Percentiles rank a stretch among this genome's conserved stretches.
Conservation (phyloP, 2,888 invertebrate genomes). For the Philopedon plagiatum region DNA sequence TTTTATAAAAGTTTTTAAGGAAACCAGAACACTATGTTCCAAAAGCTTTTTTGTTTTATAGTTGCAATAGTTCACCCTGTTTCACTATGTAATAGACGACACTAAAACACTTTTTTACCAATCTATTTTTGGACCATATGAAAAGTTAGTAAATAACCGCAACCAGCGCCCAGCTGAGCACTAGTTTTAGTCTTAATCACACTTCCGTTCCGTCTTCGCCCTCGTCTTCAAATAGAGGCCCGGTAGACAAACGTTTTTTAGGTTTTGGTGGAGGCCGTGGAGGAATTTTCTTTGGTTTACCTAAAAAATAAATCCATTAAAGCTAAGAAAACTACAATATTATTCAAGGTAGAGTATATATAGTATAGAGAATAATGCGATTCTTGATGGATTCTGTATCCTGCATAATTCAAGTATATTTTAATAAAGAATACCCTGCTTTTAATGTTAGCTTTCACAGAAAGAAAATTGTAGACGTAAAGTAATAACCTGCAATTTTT, state of each 20-base stretch:
- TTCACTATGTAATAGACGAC: conserved; percentile 53
- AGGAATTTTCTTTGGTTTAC: conserved; percentile 76
- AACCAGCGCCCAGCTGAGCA: conserved; percentile 63
- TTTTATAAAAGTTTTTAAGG: background rate
- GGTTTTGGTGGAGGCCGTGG: conserved; percentile 89
- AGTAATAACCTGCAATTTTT: no score
- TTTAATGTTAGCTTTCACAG: no score
- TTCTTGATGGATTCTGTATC: no score
- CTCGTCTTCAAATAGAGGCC: conserved; percentile 88
- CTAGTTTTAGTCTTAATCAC: conserved; percentile 72
- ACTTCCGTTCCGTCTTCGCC: conserved; percentile 93
- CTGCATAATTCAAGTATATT: no score
- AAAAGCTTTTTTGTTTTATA: background rate
- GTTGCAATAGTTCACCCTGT: conserved; percentile 15
- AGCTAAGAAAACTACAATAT: no score
- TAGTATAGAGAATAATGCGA: no score
- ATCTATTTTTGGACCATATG: conserved; percentile 4
- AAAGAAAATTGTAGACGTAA: no score
- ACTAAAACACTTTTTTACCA: conserved; percentile 29
- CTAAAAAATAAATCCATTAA: conserved; percentile 43
- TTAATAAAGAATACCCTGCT: no score
- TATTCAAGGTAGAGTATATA: no score
- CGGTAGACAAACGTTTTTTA: conserved; percentile 81
- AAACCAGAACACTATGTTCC: background rate
- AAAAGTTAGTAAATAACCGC: conserved; percentile 29